Evolutionary conservation across 2,888 invertebrate species (phyloP).

Genomic region (Aricia artaxerxes): DNA sequence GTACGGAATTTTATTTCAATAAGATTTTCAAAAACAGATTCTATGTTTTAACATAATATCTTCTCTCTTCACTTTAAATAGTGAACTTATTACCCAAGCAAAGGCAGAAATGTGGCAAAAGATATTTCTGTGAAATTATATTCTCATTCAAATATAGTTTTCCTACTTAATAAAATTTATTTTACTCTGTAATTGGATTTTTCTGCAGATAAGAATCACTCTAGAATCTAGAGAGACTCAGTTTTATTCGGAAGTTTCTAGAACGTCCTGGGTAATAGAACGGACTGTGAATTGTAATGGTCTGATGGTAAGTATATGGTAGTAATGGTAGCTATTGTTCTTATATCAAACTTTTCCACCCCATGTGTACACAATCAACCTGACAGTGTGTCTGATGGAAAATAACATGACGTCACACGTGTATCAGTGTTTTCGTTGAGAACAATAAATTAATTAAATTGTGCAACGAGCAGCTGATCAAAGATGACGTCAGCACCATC

Average conservation of each 20-base stretch:
- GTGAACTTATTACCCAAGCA: background rate
- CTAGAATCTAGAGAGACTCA: too few relatives aligned
- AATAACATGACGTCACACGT: slow-evolving; percentile 38
- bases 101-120: background rate
- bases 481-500: background rate
- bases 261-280: too few relatives aligned
- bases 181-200: too few relatives aligned
- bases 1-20: background rate
- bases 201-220: too few relatives aligned
- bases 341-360: background rate
- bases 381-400: slow-evolving; percentile 13
- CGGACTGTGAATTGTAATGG: too few relatives aligned
- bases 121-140: background rate
- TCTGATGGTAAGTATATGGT: too few relatives aligned
- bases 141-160: too few relatives aligned
- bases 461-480: slow-evolving; percentile 29
- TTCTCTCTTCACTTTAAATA: background rate
- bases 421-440: background rate
- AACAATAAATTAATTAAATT: slow-evolving; percentile 30
- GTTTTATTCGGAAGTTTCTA: too few relatives aligned
- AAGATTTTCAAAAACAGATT: background rate
- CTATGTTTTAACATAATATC: background rate
- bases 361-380: background rate
- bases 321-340: too few relatives aligned
- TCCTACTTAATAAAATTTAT: too few relatives aligned